Evolutionary conservation across 2,797 vertebrate genomes (phyloP), one percentile per base, ranked within the genome.

Genomic region (Menidia menidia): DNA sequence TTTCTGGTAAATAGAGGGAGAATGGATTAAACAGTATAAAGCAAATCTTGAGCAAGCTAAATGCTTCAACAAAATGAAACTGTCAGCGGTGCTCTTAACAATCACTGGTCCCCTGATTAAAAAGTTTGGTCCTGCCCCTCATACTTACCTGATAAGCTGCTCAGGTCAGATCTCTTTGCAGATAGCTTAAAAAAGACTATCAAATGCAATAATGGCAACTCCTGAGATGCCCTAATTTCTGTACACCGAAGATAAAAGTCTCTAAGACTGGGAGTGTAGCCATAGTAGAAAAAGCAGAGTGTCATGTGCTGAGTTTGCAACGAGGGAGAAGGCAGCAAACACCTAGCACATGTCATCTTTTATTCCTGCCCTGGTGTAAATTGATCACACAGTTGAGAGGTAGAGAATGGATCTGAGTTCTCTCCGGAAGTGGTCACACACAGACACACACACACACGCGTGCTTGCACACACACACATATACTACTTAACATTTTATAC

Each of bases 301-400:
- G 68, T 84, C 73, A 80, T 66, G 35, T 86, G 93, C 92, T 95
- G 93, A 94, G 78, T 72, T 54, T 61, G 93, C 88, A 86, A 68
- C 85, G 51, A 66, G 76, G 69, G 78, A 76, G 50, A 77, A 75
- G 84, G 82, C 85, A 84, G 85, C 79, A 68, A 87, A 81, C 88
- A 86, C 61, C 87, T 74, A 79, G 90, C 81, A 86, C 89, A 86
- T 90, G 90, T 85, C 90, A 90, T 94, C 88, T 89, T 91, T 95
- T 94, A 93, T 94, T 92, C 93, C 93, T 93, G 80, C 74, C 85
- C 69, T 89, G 79, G 93, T 94, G 94, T 92, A 95, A 95, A 94
- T 83, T 93, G 94, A 95, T 95, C 92, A 81, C 73, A 76, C 88
- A 81, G 81, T 88, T 81, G 84, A 89, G 78, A 87, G 83, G 83